These are phyloP conservation scores for Protomyctophum bolini DNA, from an alignment of 2,113 vertebrate genomes.

Conservation along the genomic window DNA sequence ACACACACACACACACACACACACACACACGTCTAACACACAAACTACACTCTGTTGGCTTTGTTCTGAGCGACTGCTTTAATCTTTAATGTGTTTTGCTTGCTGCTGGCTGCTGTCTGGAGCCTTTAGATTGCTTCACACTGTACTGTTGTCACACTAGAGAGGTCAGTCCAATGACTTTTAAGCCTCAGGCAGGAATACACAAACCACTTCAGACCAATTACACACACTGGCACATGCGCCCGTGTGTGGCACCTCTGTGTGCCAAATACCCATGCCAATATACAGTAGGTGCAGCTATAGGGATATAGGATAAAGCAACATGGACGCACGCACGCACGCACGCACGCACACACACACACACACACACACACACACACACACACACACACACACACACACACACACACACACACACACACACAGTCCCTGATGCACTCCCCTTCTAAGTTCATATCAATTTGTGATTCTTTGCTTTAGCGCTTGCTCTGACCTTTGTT, in stretches of 20 bases:
- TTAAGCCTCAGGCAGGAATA: slow-evolving; percentile 52
- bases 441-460: slow-evolving; percentile 50
- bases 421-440: slow-evolving; percentile 42
- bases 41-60: slow-evolving; percentile 58
- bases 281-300: too few relatives aligned
- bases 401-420: slow-evolving; percentile 16
- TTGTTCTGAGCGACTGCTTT: slow-evolving; percentile 67
- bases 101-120: slow-evolving; percentile 54
- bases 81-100: slow-evolving; percentile 70
- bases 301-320: neutral
- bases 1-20: neutral
- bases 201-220: slow-evolving; percentile 52
- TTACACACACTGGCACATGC: slow-evolving; percentile 49
- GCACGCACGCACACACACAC: slow-evolving; percentile 4
- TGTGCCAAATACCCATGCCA: too few relatives aligned
- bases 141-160: slow-evolving; percentile 64
- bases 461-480: slow-evolving; percentile 51
- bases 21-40: slow-evolving; percentile 39
- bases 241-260: neutral
- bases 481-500: slow-evolving; percentile 49
- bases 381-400: slow-evolving; percentile 8
- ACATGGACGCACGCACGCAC: too few relatives aligned
- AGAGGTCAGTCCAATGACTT: slow-evolving; percentile 73
- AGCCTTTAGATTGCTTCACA: slow-evolving; percentile 57
- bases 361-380: neutral